Evolutionary conservation across 2,797 vertebrate genomes (phyloP).

Genomic region (Enteromius thamalakanensis): DNA sequence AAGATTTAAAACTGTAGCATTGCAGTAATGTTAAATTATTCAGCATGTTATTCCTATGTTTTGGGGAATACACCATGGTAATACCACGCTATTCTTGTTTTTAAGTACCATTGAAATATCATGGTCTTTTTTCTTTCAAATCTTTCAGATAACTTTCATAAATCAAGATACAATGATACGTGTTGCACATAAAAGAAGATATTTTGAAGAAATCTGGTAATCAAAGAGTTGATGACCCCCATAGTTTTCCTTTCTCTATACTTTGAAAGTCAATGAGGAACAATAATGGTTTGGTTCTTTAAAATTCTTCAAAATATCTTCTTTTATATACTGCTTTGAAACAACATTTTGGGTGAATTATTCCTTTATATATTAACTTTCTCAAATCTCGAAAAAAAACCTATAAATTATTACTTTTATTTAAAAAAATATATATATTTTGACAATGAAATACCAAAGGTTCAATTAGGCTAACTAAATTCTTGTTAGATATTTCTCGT

Average conservation of each 20-base stretch:
- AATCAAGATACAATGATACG: not conserved
- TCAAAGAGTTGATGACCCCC: not conserved
- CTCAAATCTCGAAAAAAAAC: too few relatives aligned
- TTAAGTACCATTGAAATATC: not conserved
- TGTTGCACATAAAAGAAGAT: not conserved
- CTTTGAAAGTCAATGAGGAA: not conserved
- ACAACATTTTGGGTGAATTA: not conserved
- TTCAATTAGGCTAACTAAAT: not conserved
- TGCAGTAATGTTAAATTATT: not conserved
- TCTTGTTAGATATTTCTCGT: not conserved
- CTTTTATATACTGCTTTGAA: not conserved
- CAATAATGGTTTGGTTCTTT: not conserved
- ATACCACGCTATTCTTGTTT: not conserved
- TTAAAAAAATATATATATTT: not conserved
- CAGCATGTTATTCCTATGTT: not conserved
- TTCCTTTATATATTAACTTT: not conserved
- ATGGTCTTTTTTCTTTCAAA: not conserved
- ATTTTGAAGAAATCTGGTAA: not conserved
- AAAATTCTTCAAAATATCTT: not conserved
- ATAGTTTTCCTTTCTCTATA: not conserved
- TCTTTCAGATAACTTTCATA: not conserved
- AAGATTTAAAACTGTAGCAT: slow-evolving; percentile 2
- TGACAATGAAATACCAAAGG: not conserved
- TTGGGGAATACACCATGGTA: not conserved
- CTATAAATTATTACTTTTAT: not conserved